Percentiles rank a stretch among this genome's conserved stretches.
Conservation (phyloP, 2,113 vertebrate species). For the Ascaphus truei region DNA sequence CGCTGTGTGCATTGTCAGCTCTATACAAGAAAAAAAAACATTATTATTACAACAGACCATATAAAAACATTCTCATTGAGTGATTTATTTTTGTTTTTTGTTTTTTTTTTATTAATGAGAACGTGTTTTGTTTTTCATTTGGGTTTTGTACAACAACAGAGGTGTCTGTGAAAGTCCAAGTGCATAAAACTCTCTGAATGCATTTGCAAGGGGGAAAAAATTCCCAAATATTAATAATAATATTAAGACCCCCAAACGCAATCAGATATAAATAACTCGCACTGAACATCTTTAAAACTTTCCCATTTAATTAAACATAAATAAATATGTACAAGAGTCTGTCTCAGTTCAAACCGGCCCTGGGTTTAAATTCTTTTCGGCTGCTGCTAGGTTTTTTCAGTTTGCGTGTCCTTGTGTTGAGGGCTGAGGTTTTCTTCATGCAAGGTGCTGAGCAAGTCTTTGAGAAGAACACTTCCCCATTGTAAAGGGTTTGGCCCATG, state of each 20-base stretch:
- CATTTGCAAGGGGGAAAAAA: slow-evolving; percentile 10
- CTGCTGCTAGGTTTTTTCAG: not conserved
- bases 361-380: too few species aligned
- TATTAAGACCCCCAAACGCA: slow-evolving; percentile 35
- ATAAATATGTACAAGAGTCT: slow-evolving; percentile 72
- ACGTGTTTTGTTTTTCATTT: slow-evolving; percentile 35
- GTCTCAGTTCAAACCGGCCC: slow-evolving; percentile 44
- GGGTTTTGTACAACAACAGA: slow-evolving; percentile 38
- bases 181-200: slow-evolving; percentile 38
- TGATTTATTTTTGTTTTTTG: too few species aligned
- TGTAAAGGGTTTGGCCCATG: not conserved
- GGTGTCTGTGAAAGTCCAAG: slow-evolving; percentile 30
- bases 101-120: slow-evolving; percentile 8
- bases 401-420: not conserved
- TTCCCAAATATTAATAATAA: slow-evolving; percentile 31
- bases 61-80: too few species aligned
- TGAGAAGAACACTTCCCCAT: not conserved
- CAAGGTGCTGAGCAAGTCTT: not conserved
- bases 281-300: slow-evolving; percentile 61
- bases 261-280: slow-evolving; percentile 63
- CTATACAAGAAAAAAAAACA: too few species aligned
- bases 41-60: too few species aligned
- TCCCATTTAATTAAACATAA: slow-evolving; percentile 71
- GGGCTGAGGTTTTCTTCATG: not conserved
- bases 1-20: too few species aligned